These are phyloP conservation scores for Pteropus alecto DNA, from an alignment of 2,113 vertebrate species.

Conservation along the genomic window DNA sequence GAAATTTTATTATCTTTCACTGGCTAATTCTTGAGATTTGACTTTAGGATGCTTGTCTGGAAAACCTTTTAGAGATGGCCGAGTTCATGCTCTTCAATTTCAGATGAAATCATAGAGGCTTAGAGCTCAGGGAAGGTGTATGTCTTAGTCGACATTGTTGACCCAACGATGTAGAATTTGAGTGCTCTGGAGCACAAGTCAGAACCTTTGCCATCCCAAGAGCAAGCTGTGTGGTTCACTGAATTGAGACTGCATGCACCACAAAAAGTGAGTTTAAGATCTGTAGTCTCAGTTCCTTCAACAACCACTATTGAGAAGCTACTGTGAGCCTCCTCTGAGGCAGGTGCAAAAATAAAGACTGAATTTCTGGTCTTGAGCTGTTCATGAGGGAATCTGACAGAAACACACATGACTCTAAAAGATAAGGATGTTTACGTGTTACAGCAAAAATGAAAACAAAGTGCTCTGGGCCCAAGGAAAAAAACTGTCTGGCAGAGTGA, in stretches of 20 bases:
- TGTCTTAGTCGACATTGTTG: neutral
- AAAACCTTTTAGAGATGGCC: neutral
- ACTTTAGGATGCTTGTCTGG: neutral
- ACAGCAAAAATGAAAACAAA: neutral
- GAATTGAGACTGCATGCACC: neutral
- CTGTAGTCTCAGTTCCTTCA: neutral
- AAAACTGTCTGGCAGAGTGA: neutral
- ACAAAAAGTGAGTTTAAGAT: neutral
- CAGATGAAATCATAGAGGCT: neutral
- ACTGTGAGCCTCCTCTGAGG: neutral
- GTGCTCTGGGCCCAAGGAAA: neutral
- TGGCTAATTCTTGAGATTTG: neutral
- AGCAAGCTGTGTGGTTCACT: neutral
- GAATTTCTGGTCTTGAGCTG: neutral
- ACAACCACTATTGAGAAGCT: neutral
- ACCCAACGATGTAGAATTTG: no score
- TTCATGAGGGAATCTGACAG: neutral
- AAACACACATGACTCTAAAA: neutral
- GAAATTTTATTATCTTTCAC: neutral
- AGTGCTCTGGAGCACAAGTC: neutral
- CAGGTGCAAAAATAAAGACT: neutral
- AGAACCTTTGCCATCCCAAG: neutral
- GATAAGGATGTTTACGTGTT: neutral
- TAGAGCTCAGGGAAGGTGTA: neutral
- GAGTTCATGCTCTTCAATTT: neutral